Base-by-base conservation (phyloP, 2,888 invertebrate species). In the Agriopis marginaria region DNA sequence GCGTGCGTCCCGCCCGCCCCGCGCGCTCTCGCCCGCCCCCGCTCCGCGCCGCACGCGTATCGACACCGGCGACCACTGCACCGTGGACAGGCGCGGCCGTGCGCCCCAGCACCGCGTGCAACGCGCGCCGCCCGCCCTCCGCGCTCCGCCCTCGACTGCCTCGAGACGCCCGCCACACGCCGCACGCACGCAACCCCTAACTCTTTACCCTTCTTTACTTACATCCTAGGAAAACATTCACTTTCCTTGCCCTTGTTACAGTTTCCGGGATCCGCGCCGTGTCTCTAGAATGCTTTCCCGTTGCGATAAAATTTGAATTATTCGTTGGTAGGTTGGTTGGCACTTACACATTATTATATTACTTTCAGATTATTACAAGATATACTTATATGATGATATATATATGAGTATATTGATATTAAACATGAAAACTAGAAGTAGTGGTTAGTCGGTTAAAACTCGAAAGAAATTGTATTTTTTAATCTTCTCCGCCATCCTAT, bases 31-130 rank as follows among this genome's bases (percentile, higher is more conserved):
- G 54, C 71, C 64, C 72, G 77, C 14, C 74, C 72, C 74, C 74
- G 75, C 78, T 73, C 75, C 79, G 73, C 73, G 78, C 77, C 73
- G 86, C 61, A 50, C 61, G 61, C 61, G 61, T 32, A 61, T 61
- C 61, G 61, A 61, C 61, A 61, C 59, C 84, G 86, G 88, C 89
- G 86, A 54, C n/a, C 55, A 60, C 59, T 60, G 59, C 59, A 60
- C 72, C 75, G 74, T 76, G 71, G 76, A 79, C 74, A 73, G 75
- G 68, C 77, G 66, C 78, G 49, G 61, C 51, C 51, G 51, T 79
- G 73, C 73, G 77, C 76, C 72, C 85, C 84, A 86, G 88, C 89
- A 86, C 92, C 90, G 79, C 79, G 77, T 78, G 75, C 79, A 79
- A 78, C 81, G 82, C 85, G 77, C 77, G 78, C 78, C 80, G 80